Evolutionary conservation across 2,113 vertebrate genomes (phyloP).

Genomic region (Proteles cristata): DNA sequence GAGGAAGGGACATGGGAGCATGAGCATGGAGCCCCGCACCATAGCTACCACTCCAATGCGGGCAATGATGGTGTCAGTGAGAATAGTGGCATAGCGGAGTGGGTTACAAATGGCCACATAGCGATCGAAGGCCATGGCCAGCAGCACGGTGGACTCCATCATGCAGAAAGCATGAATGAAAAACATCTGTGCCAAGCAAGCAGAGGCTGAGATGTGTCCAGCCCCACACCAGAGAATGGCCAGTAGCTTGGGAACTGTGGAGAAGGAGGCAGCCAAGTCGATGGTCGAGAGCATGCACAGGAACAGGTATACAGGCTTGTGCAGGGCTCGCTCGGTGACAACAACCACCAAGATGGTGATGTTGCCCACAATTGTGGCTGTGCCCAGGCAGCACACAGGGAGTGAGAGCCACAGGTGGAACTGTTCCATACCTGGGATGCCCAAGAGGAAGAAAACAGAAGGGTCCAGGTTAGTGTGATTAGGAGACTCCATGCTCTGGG

Average conservation of each 20-base stretch:
- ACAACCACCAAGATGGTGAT: slow-evolving; percentile 72
- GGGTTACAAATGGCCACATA: slow-evolving; percentile 80
- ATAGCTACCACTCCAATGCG: slow-evolving; percentile 69
- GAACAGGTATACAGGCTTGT: slow-evolving; percentile 81
- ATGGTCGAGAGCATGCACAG: slow-evolving; percentile 78
- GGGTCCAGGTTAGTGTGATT: slow-evolving; percentile 66
- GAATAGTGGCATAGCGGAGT: slow-evolving; percentile 70
- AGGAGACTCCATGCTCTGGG: slow-evolving; percentile 50
- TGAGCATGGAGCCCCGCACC: slow-evolving; percentile 69
- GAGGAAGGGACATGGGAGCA: slow-evolving; percentile 78
- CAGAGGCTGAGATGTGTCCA: slow-evolving; percentile 66
- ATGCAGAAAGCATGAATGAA: slow-evolving; percentile 80
- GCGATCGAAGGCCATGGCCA: slow-evolving; percentile 82
- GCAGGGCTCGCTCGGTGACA: slow-evolving; percentile 71
- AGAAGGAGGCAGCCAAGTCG: slow-evolving; percentile 76
- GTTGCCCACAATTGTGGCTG: slow-evolving; percentile 77
- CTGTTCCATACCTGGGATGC: slow-evolving; percentile 78
- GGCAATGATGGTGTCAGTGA: slow-evolving; percentile 63
- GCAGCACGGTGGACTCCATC: slow-evolving; percentile 76
- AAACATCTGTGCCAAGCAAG: slow-evolving; percentile 80
- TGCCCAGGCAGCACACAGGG: slow-evolving; percentile 74
- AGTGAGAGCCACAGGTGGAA: slow-evolving; percentile 77
- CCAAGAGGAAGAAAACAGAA: slow-evolving; percentile 76
- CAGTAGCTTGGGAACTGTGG: slow-evolving; percentile 79
- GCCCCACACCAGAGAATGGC: slow-evolving; percentile 80